Conservation (phyloP, 2,797 vertebrate species). For the Eleutherodactylus coqui region DNA sequence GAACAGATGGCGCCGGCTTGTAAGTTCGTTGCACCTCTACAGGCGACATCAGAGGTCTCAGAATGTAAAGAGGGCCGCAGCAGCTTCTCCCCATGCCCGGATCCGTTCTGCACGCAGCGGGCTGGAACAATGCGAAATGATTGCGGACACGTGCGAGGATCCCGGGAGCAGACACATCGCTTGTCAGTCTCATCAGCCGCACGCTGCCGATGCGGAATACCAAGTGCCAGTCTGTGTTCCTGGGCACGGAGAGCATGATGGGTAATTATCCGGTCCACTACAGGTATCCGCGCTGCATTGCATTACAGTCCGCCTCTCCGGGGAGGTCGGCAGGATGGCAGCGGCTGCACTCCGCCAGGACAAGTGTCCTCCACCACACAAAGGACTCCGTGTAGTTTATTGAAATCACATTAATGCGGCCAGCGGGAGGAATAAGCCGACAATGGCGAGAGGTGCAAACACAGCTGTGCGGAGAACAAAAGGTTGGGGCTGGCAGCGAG, state of each 20-base stretch:
- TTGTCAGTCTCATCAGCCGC: conserved; percentile 37
- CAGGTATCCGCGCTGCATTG: conserved; percentile 18
- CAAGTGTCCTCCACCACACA: conserved; percentile 23
- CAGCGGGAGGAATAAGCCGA: no score
- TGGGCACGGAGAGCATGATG: neutral
- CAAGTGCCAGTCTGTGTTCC: neutral
- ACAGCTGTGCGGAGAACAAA: conserved; percentile 21
- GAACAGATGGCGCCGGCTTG: conserved; percentile 7
- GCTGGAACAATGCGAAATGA: conserved; percentile 23
- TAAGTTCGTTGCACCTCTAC: neutral
- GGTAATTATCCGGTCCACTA: conserved; percentile 27
- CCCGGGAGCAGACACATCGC: neutral
- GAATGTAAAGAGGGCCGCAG: neutral
- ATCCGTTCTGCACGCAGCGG: neutral
- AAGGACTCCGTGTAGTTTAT: neutral
- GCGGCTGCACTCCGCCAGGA: neutral
- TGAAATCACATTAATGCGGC: conserved; percentile 1
- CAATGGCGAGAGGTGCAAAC: conserved; percentile 5
- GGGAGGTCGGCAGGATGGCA: neutral
- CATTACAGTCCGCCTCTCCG: conserved; percentile 1
- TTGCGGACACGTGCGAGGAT: conserved; percentile 23
- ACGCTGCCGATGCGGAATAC: conserved; percentile 34
- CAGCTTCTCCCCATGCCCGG: neutral
- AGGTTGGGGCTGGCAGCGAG: neutral
- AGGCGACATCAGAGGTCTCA: no score